Evolutionary conservation across 2,797 vertebrate genomes (phyloP).

Genomic region (Cossypha heuglini): DNA sequence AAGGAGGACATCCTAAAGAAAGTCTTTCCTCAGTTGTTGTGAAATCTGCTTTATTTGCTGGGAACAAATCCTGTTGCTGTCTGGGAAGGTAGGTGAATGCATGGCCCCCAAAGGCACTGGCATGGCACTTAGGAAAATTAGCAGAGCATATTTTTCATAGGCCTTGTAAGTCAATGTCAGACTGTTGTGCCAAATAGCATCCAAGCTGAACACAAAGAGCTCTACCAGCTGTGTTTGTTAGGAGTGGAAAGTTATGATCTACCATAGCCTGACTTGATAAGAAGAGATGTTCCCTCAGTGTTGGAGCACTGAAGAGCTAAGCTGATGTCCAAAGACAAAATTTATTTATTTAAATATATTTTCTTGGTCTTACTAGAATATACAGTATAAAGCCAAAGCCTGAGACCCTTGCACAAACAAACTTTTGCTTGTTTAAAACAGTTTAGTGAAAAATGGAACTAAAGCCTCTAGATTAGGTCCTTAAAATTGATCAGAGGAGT

Average conservation of each 20-base stretch:
- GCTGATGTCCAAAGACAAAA: neutral
- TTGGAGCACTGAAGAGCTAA: neutral
- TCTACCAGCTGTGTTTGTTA: neutral
- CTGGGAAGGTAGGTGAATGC: neutral
- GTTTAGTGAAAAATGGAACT: neutral
- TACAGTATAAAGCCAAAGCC: neutral
- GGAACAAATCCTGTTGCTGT: conserved; percentile 12
- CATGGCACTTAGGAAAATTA: conserved; percentile 59
- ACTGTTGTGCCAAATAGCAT: conserved; percentile 19
- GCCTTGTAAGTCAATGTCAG: conserved; percentile 25
- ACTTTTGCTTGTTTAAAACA: neutral
- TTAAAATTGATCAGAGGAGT: neutral
- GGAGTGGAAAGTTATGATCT: neutral
- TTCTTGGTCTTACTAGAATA: neutral
- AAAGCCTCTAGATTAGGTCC: neutral
- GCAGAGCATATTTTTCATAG: conserved; percentile 23
- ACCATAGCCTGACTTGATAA: neutral
- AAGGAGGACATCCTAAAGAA: neutral
- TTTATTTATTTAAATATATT: neutral
- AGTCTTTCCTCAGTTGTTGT: conserved; percentile 5
- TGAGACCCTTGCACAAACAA: neutral
- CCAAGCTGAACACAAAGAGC: conserved; percentile 1
- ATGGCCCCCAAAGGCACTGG: neutral
- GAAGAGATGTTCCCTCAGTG: neutral
- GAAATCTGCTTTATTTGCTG: conserved; percentile 58